These are phyloP conservation scores for Sipha flava DNA, from an alignment of 1,140 invertebrate genomes.

Conservation along the genomic window DNA sequence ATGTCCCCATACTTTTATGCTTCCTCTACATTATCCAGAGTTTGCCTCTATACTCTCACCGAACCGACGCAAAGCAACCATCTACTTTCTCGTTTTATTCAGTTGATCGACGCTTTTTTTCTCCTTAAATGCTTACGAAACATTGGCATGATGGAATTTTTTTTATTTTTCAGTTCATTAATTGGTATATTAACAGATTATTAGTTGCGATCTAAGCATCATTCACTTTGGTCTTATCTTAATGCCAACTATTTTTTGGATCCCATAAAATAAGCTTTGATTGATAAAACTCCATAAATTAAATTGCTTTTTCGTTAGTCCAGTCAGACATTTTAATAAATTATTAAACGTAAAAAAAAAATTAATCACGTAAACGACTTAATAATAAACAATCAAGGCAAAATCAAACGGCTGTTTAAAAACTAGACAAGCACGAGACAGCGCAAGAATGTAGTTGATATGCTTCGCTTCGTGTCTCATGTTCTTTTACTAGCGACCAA, in stretches of 20 bases:
- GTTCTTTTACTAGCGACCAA: background rate
- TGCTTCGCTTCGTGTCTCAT: background rate
- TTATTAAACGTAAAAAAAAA: background rate
- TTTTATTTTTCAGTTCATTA: constrained; percentile 8
- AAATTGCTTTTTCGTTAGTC: background rate
- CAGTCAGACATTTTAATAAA: background rate
- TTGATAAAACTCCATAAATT: constrained; percentile 9
- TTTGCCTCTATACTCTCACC: background rate
- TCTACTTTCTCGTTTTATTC: background rate
- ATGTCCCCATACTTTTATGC: too few species aligned
- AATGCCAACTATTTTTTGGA: background rate
- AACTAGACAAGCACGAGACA: background rate
- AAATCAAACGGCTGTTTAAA: background rate
- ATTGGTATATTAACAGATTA: background rate
- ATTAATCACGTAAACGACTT: background rate
- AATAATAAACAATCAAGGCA: background rate
- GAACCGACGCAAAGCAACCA: background rate
- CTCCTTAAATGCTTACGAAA: too few species aligned
- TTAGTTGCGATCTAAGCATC: background rate
- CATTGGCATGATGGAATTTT: background rate
- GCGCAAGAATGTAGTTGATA: too few species aligned
- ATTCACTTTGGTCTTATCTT: background rate
- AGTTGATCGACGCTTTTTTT: too few species aligned
- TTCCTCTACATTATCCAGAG: too few species aligned
- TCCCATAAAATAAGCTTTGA: background rate